Evolutionary conservation across 2,113 vertebrate genomes (phyloP).

Genomic region (Mystacornis crossleyi): DNA sequence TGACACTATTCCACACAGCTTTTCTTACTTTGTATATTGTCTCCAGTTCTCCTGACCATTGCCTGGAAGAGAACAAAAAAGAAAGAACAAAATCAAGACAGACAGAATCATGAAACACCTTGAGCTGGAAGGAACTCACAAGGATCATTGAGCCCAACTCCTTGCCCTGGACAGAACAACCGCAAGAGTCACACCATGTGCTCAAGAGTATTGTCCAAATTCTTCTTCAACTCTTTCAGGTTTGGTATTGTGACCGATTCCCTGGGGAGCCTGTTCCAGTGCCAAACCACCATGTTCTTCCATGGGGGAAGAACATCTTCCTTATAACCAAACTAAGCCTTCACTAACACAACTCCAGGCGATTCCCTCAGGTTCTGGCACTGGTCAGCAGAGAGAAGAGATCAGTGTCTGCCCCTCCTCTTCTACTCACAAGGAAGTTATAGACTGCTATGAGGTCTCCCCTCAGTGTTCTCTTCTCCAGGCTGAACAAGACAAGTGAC

Average conservation of each 20-base stretch:
- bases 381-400: background rate
- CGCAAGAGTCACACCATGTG: background rate
- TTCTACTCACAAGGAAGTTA: background rate
- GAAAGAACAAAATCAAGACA: background rate
- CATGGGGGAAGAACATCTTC: background rate
- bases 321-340: background rate
- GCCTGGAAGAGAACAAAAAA: background rate
- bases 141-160: background rate
- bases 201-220: background rate
- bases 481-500: background rate
- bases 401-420: background rate
- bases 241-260: background rate
- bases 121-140: background rate
- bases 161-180: background rate
- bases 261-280: background rate
- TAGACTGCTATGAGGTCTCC: accelerated
- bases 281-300: background rate
- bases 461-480: background rate
- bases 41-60: background rate
- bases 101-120: background rate
- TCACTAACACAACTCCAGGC: background rate
- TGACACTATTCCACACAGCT: background rate
- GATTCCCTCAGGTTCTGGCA: background rate
- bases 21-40: background rate
- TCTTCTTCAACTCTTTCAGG: background rate